These are phyloP conservation scores for Diaprepes abbreviatus DNA, from an alignment of 2,888 invertebrate species.

Conservation along the genomic window DNA sequence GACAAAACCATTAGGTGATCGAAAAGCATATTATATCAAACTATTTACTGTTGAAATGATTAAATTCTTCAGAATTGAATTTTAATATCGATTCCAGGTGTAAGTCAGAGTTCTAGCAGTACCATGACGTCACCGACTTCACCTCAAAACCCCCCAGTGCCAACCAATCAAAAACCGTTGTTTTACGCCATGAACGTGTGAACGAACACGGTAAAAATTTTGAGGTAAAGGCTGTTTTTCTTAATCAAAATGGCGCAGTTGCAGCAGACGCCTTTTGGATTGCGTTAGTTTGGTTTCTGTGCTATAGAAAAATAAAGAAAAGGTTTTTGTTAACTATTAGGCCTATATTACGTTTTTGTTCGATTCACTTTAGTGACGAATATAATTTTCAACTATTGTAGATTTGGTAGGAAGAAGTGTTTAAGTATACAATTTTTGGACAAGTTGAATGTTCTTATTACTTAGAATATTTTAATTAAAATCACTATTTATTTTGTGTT, in stretches of 20 bases:
- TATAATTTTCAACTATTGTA: no score
- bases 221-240: constrained; percentile 39
- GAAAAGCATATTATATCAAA: no score
- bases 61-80: no score
- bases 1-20: no score
- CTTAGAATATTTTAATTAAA: no score
- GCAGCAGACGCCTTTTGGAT: not conserved
- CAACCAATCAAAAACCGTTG: constrained; percentile 70
- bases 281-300: constrained; percentile 5
- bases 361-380: no score
- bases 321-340: not conserved
- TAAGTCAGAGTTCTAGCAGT: constrained; percentile 62
- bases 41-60: no score
- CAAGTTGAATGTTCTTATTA: no score
- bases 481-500: no score
- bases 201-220: constrained; percentile 58
- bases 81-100: constrained; percentile 43
- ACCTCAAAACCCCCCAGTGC: constrained; percentile 70
- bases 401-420: no score
- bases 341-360: no score
- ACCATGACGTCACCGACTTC: constrained; percentile 68
- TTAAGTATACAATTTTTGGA: no score
- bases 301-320: not conserved
- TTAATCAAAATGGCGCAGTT: constrained; percentile 19
- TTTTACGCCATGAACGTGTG: constrained; percentile 92